Evolutionary conservation across 2,888 invertebrate species (phyloP).

Genomic region (Amphimallon solstitiale): DNA sequence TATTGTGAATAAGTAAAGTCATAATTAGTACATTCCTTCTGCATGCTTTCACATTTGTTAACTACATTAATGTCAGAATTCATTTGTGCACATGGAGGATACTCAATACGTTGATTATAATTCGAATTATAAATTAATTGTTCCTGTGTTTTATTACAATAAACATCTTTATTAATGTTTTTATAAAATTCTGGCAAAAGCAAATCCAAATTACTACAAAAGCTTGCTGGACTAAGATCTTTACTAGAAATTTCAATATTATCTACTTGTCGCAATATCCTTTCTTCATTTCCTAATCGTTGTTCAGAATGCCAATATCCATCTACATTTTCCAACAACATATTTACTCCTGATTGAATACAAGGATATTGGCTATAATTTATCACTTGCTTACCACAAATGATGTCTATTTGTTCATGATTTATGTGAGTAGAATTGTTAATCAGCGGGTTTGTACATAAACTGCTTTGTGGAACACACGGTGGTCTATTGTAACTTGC

Average conservation of each 20-base stretch:
- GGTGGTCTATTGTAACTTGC: constrained; percentile 38
- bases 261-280: constrained; percentile 51
- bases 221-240: constrained; percentile 58
- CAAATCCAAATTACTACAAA: constrained; percentile 54
- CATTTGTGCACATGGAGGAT: constrained; percentile 57
- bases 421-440: constrained; percentile 3
- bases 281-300: constrained; percentile 46
- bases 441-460: constrained; percentile 1
- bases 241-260: constrained; percentile 56
- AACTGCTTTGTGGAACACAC: constrained; percentile 39
- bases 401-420: constrained; percentile 38
- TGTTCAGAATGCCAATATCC: constrained; percentile 47
- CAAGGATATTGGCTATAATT: constrained; percentile 43
- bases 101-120: constrained; percentile 53
- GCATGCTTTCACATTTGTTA: constrained; percentile 52
- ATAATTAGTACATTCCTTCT: constrained; percentile 45
- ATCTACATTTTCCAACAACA: constrained; percentile 42
- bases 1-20: constrained; percentile 25
- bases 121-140: constrained; percentile 49
- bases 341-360: constrained; percentile 30
- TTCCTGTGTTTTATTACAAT: constrained; percentile 39
- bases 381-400: constrained; percentile 43
- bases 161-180: constrained; percentile 25
- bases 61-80: constrained; percentile 44
- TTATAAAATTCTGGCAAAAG: constrained; percentile 55